These are phyloP conservation scores for Electrona antarctica DNA, from an alignment of 2,113 vertebrate genomes.

Conservation along the genomic window DNA sequence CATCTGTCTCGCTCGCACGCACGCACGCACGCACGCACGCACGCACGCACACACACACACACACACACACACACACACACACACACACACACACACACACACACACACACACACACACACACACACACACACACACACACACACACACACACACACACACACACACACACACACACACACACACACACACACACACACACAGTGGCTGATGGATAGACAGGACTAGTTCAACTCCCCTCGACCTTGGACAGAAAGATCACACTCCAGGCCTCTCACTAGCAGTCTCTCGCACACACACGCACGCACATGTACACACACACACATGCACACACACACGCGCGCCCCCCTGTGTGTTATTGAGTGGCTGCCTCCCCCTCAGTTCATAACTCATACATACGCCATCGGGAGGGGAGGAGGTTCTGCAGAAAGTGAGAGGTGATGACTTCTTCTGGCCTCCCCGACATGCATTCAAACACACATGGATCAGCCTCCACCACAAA, in stretches of 20 bases:
- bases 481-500: conserved; percentile 12
- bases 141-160: conserved; percentile 6
- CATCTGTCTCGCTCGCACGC: conserved; percentile 5
- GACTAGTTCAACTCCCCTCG: conserved; percentile 58
- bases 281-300: conserved; percentile 39
- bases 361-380: conserved; percentile 1
- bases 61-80: conserved; percentile 13
- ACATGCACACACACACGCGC: neutral
- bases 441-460: conserved; percentile 5
- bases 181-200: neutral
- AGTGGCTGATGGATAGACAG: conserved; percentile 62
- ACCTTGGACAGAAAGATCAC: conserved; percentile 59
- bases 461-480: neutral
- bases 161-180: neutral
- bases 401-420: neutral
- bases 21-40: neutral
- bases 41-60: neutral
- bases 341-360: conserved; percentile 2
- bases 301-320: neutral
- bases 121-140: neutral
- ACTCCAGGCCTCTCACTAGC: conserved; percentile 56
- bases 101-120: conserved; percentile 4
- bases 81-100: neutral
- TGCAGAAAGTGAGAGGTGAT: conserved; percentile 4
- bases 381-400: conserved; percentile 28